Evolutionary conservation across 2,888 invertebrate species (phyloP).

Genomic region (Xiphydria camelus): DNA sequence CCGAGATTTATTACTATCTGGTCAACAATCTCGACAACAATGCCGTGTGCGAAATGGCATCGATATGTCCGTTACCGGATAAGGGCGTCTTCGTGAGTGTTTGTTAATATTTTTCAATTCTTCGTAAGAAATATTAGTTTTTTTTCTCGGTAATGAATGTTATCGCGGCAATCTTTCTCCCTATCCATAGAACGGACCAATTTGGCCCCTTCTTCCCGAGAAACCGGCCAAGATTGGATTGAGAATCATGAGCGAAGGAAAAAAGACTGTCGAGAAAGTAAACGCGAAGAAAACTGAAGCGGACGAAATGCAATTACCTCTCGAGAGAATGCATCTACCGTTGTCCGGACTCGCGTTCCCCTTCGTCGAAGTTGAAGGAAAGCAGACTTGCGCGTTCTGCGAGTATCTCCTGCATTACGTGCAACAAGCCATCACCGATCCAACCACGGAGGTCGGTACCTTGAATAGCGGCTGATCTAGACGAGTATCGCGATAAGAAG

Average conservation of each 20-base stretch:
- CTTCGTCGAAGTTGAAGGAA: constrained; percentile 52
- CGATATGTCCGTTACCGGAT: constrained; percentile 64
- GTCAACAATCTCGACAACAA: constrained; percentile 71
- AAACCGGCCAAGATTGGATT: constrained; percentile 32
- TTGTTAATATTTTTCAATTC: too few relatives aligned
- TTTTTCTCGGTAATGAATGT: constrained; percentile 2
- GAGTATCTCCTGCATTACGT: constrained; percentile 81
- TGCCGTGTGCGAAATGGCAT: constrained; percentile 71
- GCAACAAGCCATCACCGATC: constrained; percentile 72
- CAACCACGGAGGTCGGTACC: constrained; percentile 65
- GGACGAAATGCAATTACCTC: constrained; percentile 58
- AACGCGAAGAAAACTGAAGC: constrained; percentile 32
- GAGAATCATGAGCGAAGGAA: constrained; percentile 29
- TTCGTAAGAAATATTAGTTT: constrained; percentile 1
- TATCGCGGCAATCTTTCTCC: too few relatives aligned
- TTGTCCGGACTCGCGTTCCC: constrained; percentile 24
- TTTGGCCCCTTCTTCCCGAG: constrained; percentile 66
- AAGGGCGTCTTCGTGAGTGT: constrained; percentile 39
- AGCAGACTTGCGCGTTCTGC: constrained; percentile 74
- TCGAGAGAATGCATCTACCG: constrained; percentile 57
- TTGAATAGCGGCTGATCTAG: background rate
- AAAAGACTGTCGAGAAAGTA: constrained; percentile 19
- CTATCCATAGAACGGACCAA: constrained; percentile 54
- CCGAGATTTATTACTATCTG: constrained; percentile 71
- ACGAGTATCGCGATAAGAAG: background rate